phyloP scores from a whole-genome alignment of 2,888 invertebrate genomes.

The Idaea dimidiata region DNA sequence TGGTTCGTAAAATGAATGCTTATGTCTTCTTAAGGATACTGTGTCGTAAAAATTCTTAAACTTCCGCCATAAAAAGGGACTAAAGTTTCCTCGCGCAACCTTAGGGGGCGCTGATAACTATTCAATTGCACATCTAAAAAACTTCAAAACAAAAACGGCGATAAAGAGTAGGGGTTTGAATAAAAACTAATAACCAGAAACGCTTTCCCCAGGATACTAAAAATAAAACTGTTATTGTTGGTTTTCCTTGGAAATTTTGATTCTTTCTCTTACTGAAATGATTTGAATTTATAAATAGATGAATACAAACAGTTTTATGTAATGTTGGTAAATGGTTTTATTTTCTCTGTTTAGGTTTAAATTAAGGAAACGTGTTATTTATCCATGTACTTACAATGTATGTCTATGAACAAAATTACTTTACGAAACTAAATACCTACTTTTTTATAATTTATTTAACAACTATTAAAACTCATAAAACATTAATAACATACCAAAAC shows the following conservation, averaged over 20 bases:
- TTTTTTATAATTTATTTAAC: no score
- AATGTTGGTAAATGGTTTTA: neutral
- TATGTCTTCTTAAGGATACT: constrained; percentile 25
- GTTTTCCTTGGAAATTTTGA: constrained; percentile 9
- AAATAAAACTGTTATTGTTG: constrained; percentile 2
- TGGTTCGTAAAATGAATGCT: constrained; percentile 29
- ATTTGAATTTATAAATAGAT: constrained; percentile 7
- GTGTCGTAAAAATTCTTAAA: constrained; percentile 27
- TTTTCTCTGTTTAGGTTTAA: no score
- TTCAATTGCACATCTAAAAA: constrained; percentile 18
- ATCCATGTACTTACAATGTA: no score
- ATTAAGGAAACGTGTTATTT: no score
- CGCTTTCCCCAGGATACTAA: neutral
- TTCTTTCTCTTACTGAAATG: neutral
- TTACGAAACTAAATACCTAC: no score
- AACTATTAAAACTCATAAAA: no score
- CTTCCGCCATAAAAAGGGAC: constrained; percentile 27
- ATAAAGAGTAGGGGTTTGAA: constrained; percentile 2
- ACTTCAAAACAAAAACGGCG: constrained; percentile 8
- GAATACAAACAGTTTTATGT: constrained; percentile 2
- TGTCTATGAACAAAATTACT: no score
- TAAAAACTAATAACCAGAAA: neutral
- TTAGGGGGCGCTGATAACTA: constrained; percentile 19
- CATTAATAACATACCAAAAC: no score
- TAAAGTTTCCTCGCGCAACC: constrained; percentile 19